Evolutionary conservation across 2,113 vertebrate genomes (phyloP), one percentile per base, ranked within the genome.

Genomic region (Chelonoidis abingdonii): DNA sequence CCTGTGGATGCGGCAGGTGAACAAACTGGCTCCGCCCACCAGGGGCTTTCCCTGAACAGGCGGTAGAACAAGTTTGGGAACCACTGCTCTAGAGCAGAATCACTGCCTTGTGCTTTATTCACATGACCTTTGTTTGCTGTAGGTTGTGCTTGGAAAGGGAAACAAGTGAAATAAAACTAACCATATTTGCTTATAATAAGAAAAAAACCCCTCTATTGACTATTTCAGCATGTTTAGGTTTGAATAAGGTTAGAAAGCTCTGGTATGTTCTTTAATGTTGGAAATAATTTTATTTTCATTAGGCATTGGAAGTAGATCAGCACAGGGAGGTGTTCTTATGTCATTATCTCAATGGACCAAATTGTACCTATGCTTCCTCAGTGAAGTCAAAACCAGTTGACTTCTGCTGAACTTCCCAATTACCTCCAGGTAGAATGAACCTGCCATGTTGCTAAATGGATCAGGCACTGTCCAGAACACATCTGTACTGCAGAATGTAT

Each of bases 401-500:
- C 10, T 44, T 44, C 24, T 24, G 10, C 38, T 27, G 41, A 44
- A 27, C 38, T 76, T 76, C 12, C n/a, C n/a, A 72, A 10, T 35
- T 38, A n/a, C 14, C 92, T 94, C 86, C 24, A 52, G 75, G 75
- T 92, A 53, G 80, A 90, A 96, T 84, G 85, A 93, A 59, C 92
- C 93, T 89, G 62, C 92, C 79, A 31, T 22, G 38, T 92, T 92
- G 89, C 85, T 92, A 44, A 93, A 87, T 52, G 93, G 96, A 86
- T 59, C 91, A 90, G 94, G 91, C 86, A 50, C 89, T 92, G 86
- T 92, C 82, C 87, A 92, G 44, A 50, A 65, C 83, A 54, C 87
- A 86, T 91, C 87, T 83, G 89, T 59, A 29, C 92, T 91, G 93
- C 85, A 81, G 89, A 94, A 94, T 65, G 87, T 89, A 89, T 93